Evolutionary conservation across 2,888 invertebrate species (phyloP).

Genomic region (Gastracanthus pulcherrimus): DNA sequence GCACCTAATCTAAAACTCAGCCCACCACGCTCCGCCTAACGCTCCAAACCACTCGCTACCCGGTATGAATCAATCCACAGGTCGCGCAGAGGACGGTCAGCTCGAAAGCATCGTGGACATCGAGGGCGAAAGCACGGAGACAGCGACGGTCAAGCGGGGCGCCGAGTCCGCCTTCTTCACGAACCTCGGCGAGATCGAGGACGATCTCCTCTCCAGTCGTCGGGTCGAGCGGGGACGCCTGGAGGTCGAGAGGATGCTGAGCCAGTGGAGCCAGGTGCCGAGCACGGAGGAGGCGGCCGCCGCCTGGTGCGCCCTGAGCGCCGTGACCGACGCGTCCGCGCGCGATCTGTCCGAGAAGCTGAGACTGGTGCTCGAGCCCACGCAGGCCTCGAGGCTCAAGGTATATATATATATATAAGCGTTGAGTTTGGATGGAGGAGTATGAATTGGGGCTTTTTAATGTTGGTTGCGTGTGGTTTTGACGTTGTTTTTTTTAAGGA

Average conservation of each 20-base stretch:
- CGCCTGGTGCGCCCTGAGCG: slow-evolving; percentile 83
- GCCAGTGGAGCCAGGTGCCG: slow-evolving; percentile 72
- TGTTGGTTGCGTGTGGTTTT: too few relatives aligned
- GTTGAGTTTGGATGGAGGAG: too few relatives aligned
- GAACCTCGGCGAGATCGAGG: slow-evolving; percentile 65
- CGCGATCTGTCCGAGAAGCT: slow-evolving; percentile 95
- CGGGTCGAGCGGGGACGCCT: slow-evolving; percentile 64
- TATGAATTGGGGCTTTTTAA: too few relatives aligned
- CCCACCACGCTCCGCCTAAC: too few relatives aligned
- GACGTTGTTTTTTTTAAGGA: too few relatives aligned
- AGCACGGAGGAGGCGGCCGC: slow-evolving; percentile 77
- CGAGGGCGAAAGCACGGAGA: slow-evolving; percentile 87
- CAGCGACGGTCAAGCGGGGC: slow-evolving; percentile 84
- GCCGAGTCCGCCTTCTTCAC: slow-evolving; percentile 89
- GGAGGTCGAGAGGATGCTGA: slow-evolving; percentile 70
- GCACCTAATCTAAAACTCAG: too few relatives aligned
- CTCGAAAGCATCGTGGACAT: slow-evolving; percentile 81
- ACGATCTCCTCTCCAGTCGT: slow-evolving; percentile 13
- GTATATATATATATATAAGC: too few relatives aligned
- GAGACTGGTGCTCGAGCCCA: slow-evolving; percentile 96
- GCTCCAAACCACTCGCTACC: too few relatives aligned
- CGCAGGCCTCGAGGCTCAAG: slow-evolving; percentile 92
- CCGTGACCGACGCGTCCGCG: slow-evolving; percentile 82
- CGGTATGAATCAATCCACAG: too few relatives aligned
- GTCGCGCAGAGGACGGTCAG: slow-evolving; percentile 75